phyloP scores from a whole-genome alignment of 2,888 invertebrate species.

The Acleris holmiana region DNA sequence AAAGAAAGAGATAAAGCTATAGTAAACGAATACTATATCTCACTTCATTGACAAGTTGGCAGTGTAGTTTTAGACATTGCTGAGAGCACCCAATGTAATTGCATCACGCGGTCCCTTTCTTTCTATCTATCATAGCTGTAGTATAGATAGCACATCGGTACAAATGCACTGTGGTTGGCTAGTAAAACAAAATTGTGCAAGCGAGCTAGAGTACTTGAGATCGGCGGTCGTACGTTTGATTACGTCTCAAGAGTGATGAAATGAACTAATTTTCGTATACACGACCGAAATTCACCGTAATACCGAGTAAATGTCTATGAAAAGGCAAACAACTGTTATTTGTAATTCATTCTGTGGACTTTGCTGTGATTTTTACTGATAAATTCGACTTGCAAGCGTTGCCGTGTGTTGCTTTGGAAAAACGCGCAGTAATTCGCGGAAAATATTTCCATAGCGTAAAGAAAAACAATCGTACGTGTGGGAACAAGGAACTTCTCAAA shows the following conservation, averaged over 20 bases:
- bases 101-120: constrained; percentile 30
- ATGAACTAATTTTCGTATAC: constrained; percentile 55
- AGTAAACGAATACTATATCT: background rate
- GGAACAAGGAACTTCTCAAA: constrained; percentile 13
- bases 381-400: constrained; percentile 18
- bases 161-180: constrained; percentile 32
- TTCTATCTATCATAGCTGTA: constrained; percentile 15
- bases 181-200: constrained; percentile 43
- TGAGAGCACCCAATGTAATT: constrained; percentile 14
- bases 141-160: constrained; percentile 20
- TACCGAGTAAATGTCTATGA: constrained; percentile 16
- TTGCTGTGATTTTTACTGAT: constrained; percentile 29
- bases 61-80: constrained; percentile 1
- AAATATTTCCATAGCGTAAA: constrained; percentile 26
- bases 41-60: constrained; percentile 5
- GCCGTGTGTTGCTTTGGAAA: constrained; percentile 22
- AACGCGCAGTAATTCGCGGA: constrained; percentile 32
- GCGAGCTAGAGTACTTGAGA: constrained; percentile 55
- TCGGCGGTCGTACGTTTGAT: constrained; percentile 65
- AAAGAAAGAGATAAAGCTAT: constrained; percentile 18
- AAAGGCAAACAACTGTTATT: constrained; percentile 25
- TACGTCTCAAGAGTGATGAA: constrained; percentile 56
- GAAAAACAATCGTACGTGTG: constrained; percentile 21
- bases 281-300: constrained; percentile 27
- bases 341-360: constrained; percentile 24